A percentile compares a stretch with the other conserved stretches of the same genome.
phyloP scores from a whole-genome alignment of 64 coral and sea anemone species.

The Stichodactyla mertensii region DNA sequence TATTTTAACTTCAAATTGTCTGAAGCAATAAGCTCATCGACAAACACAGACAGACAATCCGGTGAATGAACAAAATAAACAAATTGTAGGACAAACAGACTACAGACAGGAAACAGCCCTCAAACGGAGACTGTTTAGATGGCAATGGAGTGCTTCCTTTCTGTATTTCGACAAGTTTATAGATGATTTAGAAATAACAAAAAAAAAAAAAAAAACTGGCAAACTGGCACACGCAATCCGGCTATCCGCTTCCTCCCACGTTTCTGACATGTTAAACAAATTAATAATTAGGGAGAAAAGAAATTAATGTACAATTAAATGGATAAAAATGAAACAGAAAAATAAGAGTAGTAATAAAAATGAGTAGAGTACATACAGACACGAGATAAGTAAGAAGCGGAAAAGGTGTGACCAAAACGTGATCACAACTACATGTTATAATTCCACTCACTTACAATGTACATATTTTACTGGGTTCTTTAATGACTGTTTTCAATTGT shows the following conservation, averaged over 20 bases:
- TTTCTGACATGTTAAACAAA: no score
- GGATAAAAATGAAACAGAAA: no score
- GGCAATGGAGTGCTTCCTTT: background rate
- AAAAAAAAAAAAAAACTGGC: no score
- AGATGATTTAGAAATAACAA: background rate
- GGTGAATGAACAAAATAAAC: background rate
- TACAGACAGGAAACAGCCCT: background rate
- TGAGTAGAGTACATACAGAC: background rate
- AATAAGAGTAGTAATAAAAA: no score
- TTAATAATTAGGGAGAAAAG: no score
- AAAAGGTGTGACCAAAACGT: background rate
- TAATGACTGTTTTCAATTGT: background rate
- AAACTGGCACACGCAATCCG: background rate
- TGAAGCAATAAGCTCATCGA: background rate
- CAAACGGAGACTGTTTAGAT: background rate
- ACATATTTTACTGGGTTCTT: background rate
- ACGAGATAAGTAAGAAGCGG: background rate
- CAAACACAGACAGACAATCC: background rate
- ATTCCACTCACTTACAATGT: background rate
- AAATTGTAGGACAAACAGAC: background rate
- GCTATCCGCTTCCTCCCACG: no score
- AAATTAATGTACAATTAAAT: no score
- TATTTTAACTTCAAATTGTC: no score
- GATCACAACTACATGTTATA: no score
- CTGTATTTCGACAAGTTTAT: background rate